phyloP scores from a whole-genome alignment of 2,797 vertebrate genomes.

The Pipistrellus nathusii region DNA sequence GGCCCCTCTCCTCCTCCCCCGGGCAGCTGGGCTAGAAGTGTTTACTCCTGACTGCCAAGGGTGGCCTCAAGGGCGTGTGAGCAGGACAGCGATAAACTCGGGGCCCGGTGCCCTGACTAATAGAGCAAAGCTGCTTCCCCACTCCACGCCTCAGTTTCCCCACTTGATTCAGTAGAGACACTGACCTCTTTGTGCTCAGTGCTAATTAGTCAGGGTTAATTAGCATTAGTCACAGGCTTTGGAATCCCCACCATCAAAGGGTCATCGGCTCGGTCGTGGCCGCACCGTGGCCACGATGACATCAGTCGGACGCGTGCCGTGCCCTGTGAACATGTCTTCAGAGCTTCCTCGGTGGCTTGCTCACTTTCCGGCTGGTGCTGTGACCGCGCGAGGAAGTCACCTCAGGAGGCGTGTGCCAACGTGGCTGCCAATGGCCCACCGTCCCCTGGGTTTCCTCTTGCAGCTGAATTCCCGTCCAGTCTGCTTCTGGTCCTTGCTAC shows the following conservation, averaged over 20 bases:
- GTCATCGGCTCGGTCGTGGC: not conserved
- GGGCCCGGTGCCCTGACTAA: slow-evolving; percentile 53
- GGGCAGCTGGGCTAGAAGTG: not conserved
- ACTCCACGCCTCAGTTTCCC: slow-evolving; percentile 75
- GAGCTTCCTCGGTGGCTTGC: not conserved
- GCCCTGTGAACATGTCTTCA: not conserved
- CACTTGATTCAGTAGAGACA: not conserved
- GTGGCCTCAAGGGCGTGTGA: not conserved
- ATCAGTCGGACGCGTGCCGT: not conserved
- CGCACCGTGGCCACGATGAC: not conserved
- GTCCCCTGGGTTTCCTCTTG: not conserved
- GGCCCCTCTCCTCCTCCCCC: too few relatives aligned
- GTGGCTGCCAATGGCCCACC: not conserved
- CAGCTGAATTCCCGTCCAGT: not conserved
- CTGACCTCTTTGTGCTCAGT: not conserved
- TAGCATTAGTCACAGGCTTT: slow-evolving; percentile 39
- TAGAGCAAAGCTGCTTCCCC: slow-evolving; percentile 71
- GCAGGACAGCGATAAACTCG: not conserved
- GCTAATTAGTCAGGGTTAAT: slow-evolving; percentile 55
- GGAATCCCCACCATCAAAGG: slow-evolving; percentile 49
- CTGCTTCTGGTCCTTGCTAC: not conserved
- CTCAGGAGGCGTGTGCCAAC: not conserved
- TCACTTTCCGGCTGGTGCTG: not conserved
- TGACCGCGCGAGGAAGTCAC: not conserved
- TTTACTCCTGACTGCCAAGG: not conserved